Evolutionary conservation across 2,113 vertebrate species (phyloP).

Genomic region (Anarhynchus alexandrinus): DNA sequence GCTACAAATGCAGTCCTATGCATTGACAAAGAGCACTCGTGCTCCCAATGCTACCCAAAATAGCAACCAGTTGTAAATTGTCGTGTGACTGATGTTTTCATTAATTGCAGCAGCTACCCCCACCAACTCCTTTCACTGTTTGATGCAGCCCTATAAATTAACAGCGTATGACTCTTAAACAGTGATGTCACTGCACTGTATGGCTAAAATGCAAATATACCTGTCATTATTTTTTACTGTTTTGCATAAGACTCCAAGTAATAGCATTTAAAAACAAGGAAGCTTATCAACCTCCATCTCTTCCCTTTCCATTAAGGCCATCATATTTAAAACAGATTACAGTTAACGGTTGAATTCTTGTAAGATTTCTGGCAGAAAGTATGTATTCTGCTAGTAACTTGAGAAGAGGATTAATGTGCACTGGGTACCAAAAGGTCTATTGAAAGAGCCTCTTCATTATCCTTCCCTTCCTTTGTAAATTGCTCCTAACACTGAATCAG

Average conservation of each 20-base stretch:
- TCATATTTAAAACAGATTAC: neutral
- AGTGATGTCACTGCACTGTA: neutral
- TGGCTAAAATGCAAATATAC: neutral
- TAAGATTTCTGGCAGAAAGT: neutral
- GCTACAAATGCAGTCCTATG: neutral
- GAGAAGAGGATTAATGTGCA: neutral
- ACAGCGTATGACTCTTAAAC: rapidly evolving
- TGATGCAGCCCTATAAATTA: neutral
- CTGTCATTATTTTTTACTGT: neutral
- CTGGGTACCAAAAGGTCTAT: neutral
- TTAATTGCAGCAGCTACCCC: neutral
- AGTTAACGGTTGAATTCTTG: neutral
- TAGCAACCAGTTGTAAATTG: neutral
- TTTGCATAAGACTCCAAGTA: neutral
- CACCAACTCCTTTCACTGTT: neutral
- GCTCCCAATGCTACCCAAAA: neutral
- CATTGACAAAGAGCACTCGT: neutral
- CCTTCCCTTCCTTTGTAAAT: neutral
- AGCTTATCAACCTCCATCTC: neutral
- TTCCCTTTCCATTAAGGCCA: neutral
- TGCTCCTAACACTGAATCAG: neutral
- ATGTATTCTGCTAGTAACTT: neutral
- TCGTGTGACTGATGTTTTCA: neutral
- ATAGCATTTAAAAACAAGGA: neutral
- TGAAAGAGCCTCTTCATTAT: neutral